These are phyloP conservation scores for Premnoplex brunnescens DNA, from an alignment of 2,797 vertebrate species.

Conservation along the genomic window DNA sequence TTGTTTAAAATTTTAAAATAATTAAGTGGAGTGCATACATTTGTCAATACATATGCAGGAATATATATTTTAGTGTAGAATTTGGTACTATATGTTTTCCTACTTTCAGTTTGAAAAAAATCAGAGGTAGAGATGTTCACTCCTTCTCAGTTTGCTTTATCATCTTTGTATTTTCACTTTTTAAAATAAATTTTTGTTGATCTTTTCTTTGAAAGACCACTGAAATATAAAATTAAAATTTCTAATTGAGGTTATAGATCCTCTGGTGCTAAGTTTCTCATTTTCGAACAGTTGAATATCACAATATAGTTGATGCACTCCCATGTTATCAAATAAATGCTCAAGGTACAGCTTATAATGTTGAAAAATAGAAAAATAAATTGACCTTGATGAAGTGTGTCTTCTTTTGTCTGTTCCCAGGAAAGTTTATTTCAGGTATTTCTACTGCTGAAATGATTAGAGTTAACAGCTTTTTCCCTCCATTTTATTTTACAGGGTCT, in stretches of 20 bases:
- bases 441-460: constrained; percentile 83
- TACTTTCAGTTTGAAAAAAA: neutral
- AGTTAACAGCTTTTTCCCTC: constrained; percentile 82
- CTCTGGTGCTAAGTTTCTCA: neutral
- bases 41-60: neutral
- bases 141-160: neutral
- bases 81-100: neutral
- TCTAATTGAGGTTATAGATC: constrained; percentile 43
- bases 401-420: constrained; percentile 83
- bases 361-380: constrained; percentile 86
- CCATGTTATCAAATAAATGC: constrained; percentile 72
- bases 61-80: neutral
- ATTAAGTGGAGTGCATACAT: neutral
- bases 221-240: constrained; percentile 21
- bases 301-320: constrained; percentile 33
- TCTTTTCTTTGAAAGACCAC: neutral
- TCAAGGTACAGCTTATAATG: constrained; percentile 79
- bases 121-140: neutral
- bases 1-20: neutral
- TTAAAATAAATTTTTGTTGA: neutral
- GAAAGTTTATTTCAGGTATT: constrained; percentile 85
- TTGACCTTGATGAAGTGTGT: constrained; percentile 87
- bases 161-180: neutral
- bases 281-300: constrained; percentile 25
- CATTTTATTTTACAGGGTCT: constrained; percentile 91